Base-by-base conservation (phyloP, 1,140 invertebrate genomes). In the Zaprionus nigranus region DNA sequence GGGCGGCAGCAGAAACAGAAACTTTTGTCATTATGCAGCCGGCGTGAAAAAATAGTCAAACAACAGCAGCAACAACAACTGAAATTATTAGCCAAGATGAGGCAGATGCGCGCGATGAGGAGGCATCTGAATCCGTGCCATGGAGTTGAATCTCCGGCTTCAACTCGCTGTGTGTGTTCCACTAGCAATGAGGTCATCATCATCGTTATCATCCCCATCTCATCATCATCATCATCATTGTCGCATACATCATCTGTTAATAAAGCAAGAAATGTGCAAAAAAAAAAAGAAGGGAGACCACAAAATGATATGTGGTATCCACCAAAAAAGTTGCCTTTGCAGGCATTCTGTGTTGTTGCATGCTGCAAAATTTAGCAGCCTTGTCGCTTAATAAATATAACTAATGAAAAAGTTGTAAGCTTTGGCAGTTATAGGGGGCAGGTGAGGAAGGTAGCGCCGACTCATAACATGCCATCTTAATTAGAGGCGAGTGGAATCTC, bases 1-100 rank as follows among this genome's bases (percentile, higher is more conserved):
- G 3, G 64, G 67, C 71, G 62, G 62, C 67, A 81, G 62, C 79
- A 79, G 74, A 87, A 87, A 65, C 79, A 79, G 74, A 87, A 87
- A 87, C 84, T 87, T 87, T 87, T 88, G 84, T 87, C 84, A 87
- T 87, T 87, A 88, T 87, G 84, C 81, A 88, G 81, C 68, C 67
- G 75, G 68, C 70, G 66, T 58, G 61, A 78, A 80, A 85, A 71
- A 74, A 86, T 68, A 61, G 66, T 24, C 61, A 75, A 76, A 72
- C 77, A 46, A 46, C 40, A 15, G 13, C 36, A 38, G 13, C 36
- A 38, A 38, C 36, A 38, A 75, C 73, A 81, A 70, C 75, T 82
- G 79, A 90, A 90, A 90, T 82, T 90, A 90, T 90, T 90, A 90
- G 86, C 76, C 65, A 82, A 79, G 78, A 76, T 85, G 78, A 73